Evolutionary conservation across 2,797 vertebrate species (phyloP).

Genomic region (Gastrophryne carolinensis): DNA sequence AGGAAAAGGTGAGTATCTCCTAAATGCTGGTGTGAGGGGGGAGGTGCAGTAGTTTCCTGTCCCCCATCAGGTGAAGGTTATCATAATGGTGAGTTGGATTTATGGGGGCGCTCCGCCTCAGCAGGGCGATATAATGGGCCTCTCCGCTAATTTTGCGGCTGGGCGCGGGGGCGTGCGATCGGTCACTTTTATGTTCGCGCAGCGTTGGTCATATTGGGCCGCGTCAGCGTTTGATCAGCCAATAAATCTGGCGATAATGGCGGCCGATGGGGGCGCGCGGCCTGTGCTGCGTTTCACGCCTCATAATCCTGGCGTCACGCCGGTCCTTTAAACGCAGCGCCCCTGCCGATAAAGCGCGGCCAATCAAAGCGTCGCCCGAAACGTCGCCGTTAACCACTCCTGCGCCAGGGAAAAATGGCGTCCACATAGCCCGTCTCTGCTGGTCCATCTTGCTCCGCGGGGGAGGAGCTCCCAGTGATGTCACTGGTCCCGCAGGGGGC

Average conservation of each 20-base stretch:
- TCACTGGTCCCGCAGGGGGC: too few relatives aligned
- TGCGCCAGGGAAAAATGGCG: neutral
- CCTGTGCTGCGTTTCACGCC: slow-evolving; percentile 1
- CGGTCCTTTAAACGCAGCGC: neutral
- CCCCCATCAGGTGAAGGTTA: too few relatives aligned
- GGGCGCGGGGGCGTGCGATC: neutral
- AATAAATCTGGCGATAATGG: slow-evolving; percentile 27
- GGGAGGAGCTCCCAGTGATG: too few relatives aligned
- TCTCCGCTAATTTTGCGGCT: neutral
- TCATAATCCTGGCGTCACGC: slow-evolving; percentile 4
- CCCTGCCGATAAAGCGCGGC: neutral
- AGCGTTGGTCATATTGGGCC: neutral
- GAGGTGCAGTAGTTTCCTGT: too few relatives aligned
- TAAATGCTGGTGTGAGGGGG: too few relatives aligned
- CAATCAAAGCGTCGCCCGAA: neutral
- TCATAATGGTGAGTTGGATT: too few relatives aligned
- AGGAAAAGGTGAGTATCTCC: too few relatives aligned
- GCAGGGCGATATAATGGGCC: neutral
- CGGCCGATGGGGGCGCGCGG: neutral
- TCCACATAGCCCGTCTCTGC: too few relatives aligned
- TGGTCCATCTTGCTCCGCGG: too few relatives aligned
- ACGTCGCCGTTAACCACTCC: too few relatives aligned
- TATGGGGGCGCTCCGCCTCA: too few relatives aligned
- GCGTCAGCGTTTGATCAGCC: slow-evolving; percentile 19
- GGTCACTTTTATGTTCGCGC: neutral